Evolutionary conservation across 2,113 vertebrate species (phyloP).

Genomic region (Ciconia stormi): DNA sequence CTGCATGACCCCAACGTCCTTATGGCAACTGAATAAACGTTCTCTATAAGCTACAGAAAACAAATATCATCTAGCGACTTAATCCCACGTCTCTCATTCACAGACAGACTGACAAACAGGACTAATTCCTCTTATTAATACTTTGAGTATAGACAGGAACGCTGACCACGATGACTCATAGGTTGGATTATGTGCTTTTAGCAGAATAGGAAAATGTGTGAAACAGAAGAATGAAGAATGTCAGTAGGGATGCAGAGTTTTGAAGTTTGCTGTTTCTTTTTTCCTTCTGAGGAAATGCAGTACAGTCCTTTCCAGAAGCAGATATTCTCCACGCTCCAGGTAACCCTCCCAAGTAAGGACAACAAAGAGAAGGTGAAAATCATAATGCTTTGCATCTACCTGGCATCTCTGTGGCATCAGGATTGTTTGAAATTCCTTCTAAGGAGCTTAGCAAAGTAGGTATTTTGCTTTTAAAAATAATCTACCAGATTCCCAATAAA

Average conservation of each 20-base stretch:
- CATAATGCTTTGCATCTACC: background rate
- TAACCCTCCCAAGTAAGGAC: background rate
- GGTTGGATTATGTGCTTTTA: background rate
- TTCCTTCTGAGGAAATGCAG: background rate
- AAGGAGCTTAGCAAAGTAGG: background rate
- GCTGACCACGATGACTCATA: background rate
- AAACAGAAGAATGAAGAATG: background rate
- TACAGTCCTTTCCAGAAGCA: background rate
- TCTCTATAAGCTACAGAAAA: background rate
- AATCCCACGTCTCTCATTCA: slow-evolving; percentile 33
- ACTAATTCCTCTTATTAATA: slow-evolving; percentile 50
- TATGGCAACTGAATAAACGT: slow-evolving; percentile 14
- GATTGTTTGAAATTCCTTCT: background rate
- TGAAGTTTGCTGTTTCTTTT: background rate
- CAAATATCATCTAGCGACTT: slow-evolving; percentile 15
- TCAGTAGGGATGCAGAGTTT: background rate
- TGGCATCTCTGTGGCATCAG: background rate
- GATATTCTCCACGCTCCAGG: background rate
- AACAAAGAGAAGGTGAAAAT: slow-evolving; percentile 17
- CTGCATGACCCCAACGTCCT: background rate
- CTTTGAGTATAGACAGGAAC: background rate
- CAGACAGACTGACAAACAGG: slow-evolving; percentile 43
- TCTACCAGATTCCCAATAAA: background rate
- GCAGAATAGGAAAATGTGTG: background rate
- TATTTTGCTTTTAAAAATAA: background rate